Evolutionary conservation across 2,888 invertebrate genomes (phyloP).

Genomic region (Iphiclides podalirius): DNA sequence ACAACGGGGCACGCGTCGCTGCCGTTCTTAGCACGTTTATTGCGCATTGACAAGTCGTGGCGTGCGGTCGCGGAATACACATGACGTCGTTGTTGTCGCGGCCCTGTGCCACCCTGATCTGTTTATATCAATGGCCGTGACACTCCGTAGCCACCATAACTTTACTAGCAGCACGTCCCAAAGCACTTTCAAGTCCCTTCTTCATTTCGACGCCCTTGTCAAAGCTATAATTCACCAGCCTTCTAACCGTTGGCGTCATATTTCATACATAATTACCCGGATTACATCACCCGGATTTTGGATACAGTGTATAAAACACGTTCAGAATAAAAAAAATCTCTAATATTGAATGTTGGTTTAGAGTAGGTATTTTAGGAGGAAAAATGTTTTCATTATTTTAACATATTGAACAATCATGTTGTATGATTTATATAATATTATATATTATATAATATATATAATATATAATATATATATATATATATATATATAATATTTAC

Average conservation of each 20-base stretch:
- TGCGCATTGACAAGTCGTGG: slow-evolving; percentile 55
- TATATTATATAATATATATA: too few relatives aligned
- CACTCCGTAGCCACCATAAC: slow-evolving; percentile 31
- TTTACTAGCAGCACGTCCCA: slow-evolving; percentile 23
- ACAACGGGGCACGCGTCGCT: slow-evolving; percentile 14
- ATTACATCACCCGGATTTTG: too few relatives aligned
- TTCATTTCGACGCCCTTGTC: slow-evolving; percentile 11
- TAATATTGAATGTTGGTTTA: too few relatives aligned
- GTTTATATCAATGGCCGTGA: slow-evolving; percentile 39
- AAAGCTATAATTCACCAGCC: background rate
- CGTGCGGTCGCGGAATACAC: slow-evolving; percentile 58
- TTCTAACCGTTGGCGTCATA: background rate
- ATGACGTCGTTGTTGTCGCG: slow-evolving; percentile 52
- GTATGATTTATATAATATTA: too few relatives aligned
- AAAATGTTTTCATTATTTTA: too few relatives aligned
- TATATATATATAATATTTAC: too few relatives aligned
- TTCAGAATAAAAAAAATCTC: too few relatives aligned
- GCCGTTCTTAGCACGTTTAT: slow-evolving; percentile 37
- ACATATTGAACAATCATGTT: too few relatives aligned
- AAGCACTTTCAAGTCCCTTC: slow-evolving; percentile 16
- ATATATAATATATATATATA: too few relatives aligned
- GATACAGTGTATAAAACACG: too few relatives aligned
- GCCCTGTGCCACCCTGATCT: slow-evolving; percentile 35
- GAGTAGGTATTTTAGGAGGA: too few relatives aligned
- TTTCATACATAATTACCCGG: too few relatives aligned